phyloP scores from a whole-genome alignment of 2,797 vertebrate genomes.

The Pseudochirops cupreus region DNA sequence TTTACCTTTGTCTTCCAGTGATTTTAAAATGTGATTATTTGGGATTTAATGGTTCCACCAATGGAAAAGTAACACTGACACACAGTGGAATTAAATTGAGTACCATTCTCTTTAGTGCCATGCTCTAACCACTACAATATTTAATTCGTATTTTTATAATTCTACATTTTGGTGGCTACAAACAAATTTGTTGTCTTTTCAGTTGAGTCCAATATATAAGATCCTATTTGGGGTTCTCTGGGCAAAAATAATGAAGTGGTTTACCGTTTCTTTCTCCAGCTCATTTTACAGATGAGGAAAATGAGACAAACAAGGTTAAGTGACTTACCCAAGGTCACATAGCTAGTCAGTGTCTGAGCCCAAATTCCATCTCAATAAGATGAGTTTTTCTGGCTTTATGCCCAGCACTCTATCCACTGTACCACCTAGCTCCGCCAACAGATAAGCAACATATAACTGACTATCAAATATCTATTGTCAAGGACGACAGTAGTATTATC shows the following conservation, averaged over 20 bases:
- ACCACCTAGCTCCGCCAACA: background rate
- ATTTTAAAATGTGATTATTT: background rate
- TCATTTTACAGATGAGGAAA: too few species aligned
- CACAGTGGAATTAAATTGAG: background rate
- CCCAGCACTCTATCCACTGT: too few species aligned
- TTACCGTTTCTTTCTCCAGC: too few species aligned
- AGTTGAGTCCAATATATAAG: background rate
- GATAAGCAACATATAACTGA: slow-evolving; percentile 1
- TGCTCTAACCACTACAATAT: background rate
- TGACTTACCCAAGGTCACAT: too few species aligned
- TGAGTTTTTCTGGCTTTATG: too few species aligned
- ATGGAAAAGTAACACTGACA: background rate
- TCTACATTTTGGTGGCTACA: background rate
- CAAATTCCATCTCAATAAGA: too few species aligned
- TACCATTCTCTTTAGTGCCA: background rate
- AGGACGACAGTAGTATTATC: background rate
- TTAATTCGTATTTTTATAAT: background rate
- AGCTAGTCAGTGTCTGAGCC: too few species aligned
- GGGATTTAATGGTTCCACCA: background rate
- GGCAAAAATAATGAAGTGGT: background rate
- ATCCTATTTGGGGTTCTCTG: background rate
- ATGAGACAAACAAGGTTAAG: too few species aligned
- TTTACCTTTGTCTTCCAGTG: background rate
- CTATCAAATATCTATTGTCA: slow-evolving; percentile 15
- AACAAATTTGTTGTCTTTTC: background rate